Evolutionary conservation across 2,888 invertebrate species (phyloP), one percentile per base, ranked within the genome.

Genomic region (Heliconius sara): DNA sequence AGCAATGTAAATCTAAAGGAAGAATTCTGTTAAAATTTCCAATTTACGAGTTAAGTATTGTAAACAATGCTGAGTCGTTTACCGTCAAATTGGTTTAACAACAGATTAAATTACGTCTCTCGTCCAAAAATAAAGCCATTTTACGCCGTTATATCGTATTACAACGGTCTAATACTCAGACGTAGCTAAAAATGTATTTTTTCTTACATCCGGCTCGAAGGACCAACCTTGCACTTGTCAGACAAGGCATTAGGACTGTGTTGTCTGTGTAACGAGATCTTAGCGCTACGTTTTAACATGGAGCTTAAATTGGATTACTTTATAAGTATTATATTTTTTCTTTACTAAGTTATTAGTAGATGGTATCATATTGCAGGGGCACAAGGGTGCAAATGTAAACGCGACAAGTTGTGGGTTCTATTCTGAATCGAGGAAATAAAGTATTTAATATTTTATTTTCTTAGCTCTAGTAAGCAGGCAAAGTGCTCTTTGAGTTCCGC

Each of bases 221-320:
- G 82, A 76, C 82, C 79, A 74, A 67, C 66, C 77, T 79, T 82
- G 79, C 78, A 70, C 76, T 79, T 72, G 81, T 81, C 65, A 65
- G 76, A 76, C 73, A 79, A 76, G 67, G 81, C 73, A 74, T 81
- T 79, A 76, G 72, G 78, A 76, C 78, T 66, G 30, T 72, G 79
- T 81, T 80, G 60, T 78, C 63, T 75, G 60, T 67, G 68, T 47
- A 68, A 68, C 22, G n/a, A 60, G 57, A 79, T 70, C 60, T 70
- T 65, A 47, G 60, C n/a, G 57, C 60, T 43, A 30, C 30, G 43
- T 68, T 74, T 74, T 68, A 60, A 30, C n/a, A 30, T 70, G 68
- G 12, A 39, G n/a, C 43, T 30, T 30, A 57, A 68, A 78, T 68
- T 74, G 39, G 57, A 66, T 73, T 73, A 22, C 39, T 13, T 63